Base-by-base conservation (phyloP, 2,888 invertebrate species). In the Galerucella calmariensis region DNA sequence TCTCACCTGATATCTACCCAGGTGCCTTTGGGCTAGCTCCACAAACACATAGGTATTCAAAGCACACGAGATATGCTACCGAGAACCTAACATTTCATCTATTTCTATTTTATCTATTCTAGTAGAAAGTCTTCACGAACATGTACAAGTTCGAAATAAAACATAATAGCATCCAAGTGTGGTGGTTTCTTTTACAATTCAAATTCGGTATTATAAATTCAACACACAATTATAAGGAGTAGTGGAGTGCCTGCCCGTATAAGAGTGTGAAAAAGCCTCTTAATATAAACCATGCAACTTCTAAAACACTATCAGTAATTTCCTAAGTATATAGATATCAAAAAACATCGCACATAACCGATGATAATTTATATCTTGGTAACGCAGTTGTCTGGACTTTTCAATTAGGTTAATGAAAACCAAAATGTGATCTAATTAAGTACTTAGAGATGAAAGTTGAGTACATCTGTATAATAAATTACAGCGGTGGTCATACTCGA, bases 351-450 rank as follows among this genome's bases (percentile, higher is more conserved):
- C 46, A n/a, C 14, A 65, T 41, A 41, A 46, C 71, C 72, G 66
- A 67, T 66, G 72, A 72, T 72, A 72, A 72, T 72, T 48, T 66
- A 66, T 75, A 78, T 65, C 75, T 74, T 44, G 65, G 20, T 66
- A 56, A 72, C 77, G 62, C 76, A 72, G 78, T 79, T 77, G 78
- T 81, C 79, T 81, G 79, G 81, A 82, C 80, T 81, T 82, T 82
- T 80, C 82, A 81, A 81, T 82, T 82, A 82, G 77, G 77, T 71
- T 81, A 81, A 82, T 82, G 81, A 82, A 82, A 82, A 78, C 79
- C 80, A 81, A 81, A 65, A 79, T 77, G 79, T 81, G 81, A 81
- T 81, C 82, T 79, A 82, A 82, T 81, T 82, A 81, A 79, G 75
- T 69, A 75, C 74, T 75, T 77, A 71, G 75, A 80, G 79, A 73